Evolutionary conservation across 2,113 vertebrate genomes (phyloP).

Genomic region (Chaetura pelagica): DNA sequence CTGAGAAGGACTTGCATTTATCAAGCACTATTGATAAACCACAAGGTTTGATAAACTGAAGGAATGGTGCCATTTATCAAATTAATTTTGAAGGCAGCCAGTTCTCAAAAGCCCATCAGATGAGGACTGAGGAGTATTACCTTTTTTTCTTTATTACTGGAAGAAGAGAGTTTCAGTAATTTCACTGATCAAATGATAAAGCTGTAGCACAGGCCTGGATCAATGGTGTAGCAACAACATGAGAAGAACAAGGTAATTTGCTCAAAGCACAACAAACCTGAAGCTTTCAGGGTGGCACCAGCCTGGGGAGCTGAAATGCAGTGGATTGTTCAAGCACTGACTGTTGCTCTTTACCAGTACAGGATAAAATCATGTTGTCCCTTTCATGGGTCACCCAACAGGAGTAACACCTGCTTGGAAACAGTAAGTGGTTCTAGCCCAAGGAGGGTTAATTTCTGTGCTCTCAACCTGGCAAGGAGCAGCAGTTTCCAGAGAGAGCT

Average conservation of each 20-base stretch:
- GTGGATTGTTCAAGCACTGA: not conserved
- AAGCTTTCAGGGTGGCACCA: not conserved
- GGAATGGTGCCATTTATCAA: not conserved
- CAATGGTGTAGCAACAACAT: not conserved
- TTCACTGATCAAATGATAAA: not conserved
- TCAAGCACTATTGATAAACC: not conserved
- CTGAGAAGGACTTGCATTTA: not conserved
- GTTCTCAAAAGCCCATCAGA: not conserved
- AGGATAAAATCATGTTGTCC: not conserved
- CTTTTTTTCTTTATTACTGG: not conserved
- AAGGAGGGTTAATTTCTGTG: not conserved
- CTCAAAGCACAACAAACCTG: rapidly evolving
- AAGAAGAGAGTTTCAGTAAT: not conserved
- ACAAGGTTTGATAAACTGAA: not conserved
- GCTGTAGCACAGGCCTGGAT: not conserved
- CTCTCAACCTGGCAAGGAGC: not conserved
- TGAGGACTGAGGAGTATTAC: not conserved
- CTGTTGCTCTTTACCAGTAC: not conserved
- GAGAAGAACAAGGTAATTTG: not conserved
- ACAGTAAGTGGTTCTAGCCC: not conserved
- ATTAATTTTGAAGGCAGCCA: not conserved
- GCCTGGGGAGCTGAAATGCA: not conserved
- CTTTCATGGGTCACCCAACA: not conserved
- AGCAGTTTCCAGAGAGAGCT: not conserved
- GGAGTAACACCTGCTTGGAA: not conserved